Percentiles rank a stretch among this genome's conserved stretches.
Conservation (phyloP, 2,797 vertebrate genomes). For the Galago senegalensis region DNA sequence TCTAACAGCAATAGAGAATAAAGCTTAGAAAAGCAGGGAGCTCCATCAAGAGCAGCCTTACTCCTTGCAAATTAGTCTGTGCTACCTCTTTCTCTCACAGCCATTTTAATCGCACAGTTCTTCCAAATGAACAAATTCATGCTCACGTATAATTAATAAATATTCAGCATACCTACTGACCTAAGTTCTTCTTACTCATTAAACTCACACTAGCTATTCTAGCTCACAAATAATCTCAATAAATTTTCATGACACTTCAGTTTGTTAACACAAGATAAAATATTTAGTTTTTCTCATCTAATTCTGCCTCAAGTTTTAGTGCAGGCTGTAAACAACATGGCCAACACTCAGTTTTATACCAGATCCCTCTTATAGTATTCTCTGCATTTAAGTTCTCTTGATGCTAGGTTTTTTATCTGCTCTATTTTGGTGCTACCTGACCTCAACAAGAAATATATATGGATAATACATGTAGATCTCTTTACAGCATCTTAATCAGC, state of each 20-base stretch:
- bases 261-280: slow-evolving; percentile 50
- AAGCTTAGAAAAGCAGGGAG: background rate
- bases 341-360: background rate
- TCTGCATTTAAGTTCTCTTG: background rate
- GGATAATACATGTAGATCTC: background rate
- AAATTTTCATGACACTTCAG: slow-evolving; percentile 35
- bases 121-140: slow-evolving; percentile 26
- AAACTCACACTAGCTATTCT: slow-evolving; percentile 1
- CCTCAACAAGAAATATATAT: background rate
- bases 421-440: background rate
- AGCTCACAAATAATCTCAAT: slow-evolving; percentile 8
- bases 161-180: background rate
- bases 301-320: background rate
- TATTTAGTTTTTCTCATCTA: slow-evolving; percentile 53
- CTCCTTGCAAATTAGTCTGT: background rate
- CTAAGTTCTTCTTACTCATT: slow-evolving; percentile 4
- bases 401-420: background rate
- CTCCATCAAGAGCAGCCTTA: background rate
- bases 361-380: background rate
- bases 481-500: background rate
- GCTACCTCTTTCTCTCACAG: background rate
- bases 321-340: background rate
- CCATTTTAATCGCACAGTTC: background rate
- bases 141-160: slow-evolving; percentile 44
- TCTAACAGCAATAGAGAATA: background rate